Percentiles rank a stretch among this genome's conserved stretches.
phyloP scores from a whole-genome alignment of 2,113 vertebrate genomes.

The Tringa solitaria region DNA sequence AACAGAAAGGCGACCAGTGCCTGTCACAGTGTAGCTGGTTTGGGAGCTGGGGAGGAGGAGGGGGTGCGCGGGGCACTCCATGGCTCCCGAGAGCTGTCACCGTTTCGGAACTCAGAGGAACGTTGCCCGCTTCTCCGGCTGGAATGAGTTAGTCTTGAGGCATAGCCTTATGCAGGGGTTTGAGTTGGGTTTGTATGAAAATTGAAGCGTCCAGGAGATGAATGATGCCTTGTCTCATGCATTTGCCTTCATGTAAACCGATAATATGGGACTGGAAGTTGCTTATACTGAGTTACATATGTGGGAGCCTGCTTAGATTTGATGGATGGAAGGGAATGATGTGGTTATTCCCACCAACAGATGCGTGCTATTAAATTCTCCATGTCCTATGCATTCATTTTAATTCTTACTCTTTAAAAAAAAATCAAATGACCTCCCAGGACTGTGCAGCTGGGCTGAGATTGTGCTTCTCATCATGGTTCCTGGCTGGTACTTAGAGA shows the following conservation, averaged over 20 bases:
- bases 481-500: neutral
- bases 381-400: neutral
- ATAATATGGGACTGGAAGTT: neutral
- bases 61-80: rapidly evolving
- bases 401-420: neutral
- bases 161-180: rapidly evolving
- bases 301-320: neutral
- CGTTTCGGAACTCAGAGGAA: neutral
- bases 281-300: rapidly evolving
- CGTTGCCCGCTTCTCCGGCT: neutral
- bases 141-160: neutral
- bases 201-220: neutral
- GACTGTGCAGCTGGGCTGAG: rapidly evolving
- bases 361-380: neutral
- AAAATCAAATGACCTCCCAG: neutral
- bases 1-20: rapidly evolving
- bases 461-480: rapidly evolving
- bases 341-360: neutral
- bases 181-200: neutral
- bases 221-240: neutral
- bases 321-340: neutral
- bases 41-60: neutral
- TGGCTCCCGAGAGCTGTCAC: rapidly evolving
- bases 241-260: neutral
- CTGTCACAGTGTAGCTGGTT: rapidly evolving